Base-by-base conservation (phyloP, 2,888 invertebrate genomes). In the Plagiodera versicolora region DNA sequence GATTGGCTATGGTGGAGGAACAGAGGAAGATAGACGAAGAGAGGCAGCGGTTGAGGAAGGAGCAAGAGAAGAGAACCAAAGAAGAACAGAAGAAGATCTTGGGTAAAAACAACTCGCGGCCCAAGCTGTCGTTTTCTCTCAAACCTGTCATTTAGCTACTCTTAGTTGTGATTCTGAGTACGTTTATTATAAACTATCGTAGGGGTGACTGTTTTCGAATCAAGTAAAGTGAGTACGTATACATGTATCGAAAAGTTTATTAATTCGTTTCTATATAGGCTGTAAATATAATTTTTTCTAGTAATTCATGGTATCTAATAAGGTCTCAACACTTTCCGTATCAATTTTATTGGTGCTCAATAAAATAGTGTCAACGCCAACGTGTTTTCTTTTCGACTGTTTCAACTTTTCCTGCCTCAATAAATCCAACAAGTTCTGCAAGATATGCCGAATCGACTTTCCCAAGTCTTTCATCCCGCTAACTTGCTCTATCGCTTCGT, bases 11-110 rank as follows among this genome's bases (percentile, higher is more conserved):
- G 88, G 94, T 97, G 66, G 97, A 97, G 83, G 96, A 97, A 80
- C 96, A 97, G 82, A 87, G 97, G 73, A 90, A 92, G 81, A 94
- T 97, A 88, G 94, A 97, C 73, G 97, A 98, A 83, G 94, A 96
- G 79, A 88, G 94, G 70, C 95, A 95, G 80, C 90, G 89, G 77
- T 85, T 97, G 83, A 90, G 93, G 77, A 94, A 94, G 81, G 95
- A 97, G 81, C 94, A 95, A 80, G 94, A 95, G 77, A 93, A 91
- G 76, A 87, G 94, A 74, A 86, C 91, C 62, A 95, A 94, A 82
- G 94, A 95, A 80, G 96, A 97, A 82, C 97, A 98, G 83, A 96
- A 95, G 84, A 92, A 95, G 81, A 97, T 98, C 74, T 85, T 97
- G 74, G 97, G 97, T 72, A 97, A 97, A 86, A 95, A 95, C 81